Conservation (phyloP, 2,888 invertebrate species). For the Cyclophora albipunctata region DNA sequence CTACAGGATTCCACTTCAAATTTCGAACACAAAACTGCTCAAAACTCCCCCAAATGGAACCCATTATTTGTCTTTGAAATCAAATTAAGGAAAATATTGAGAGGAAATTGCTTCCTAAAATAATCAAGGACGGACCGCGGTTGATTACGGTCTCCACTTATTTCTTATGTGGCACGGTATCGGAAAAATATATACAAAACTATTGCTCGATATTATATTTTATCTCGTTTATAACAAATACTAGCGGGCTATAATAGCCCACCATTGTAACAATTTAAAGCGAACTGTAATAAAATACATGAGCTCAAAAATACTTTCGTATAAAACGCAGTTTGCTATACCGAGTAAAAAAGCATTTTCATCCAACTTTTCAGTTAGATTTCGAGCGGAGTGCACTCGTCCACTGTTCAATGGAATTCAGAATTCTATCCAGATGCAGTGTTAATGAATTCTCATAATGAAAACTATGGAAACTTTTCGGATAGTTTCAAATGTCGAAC, state of each 20-base stretch:
- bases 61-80: no score
- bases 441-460: slow-evolving; percentile 48
- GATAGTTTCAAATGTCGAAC: slow-evolving; percentile 37
- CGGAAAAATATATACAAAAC: no score
- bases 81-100: no score
- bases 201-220: no score
- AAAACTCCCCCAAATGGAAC: no score
- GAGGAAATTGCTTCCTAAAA: no score
- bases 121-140: no score
- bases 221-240: no score
- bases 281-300: slow-evolving; percentile 7
- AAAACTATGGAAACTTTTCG: slow-evolving; percentile 39
- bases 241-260: no score
- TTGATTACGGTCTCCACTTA: no score
- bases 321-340: slow-evolving; percentile 29
- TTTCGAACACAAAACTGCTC: background rate
- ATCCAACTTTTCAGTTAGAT: slow-evolving; percentile 57
- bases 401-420: slow-evolving; percentile 54
- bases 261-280: no score
- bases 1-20: background rate
- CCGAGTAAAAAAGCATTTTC: slow-evolving; percentile 47
- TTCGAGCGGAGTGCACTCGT: slow-evolving; percentile 43
- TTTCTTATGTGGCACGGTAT: no score
- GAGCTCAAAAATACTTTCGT: slow-evolving; percentile 35
- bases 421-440: slow-evolving; percentile 46